Evolutionary conservation across 2,797 vertebrate species (phyloP), one percentile per base, ranked within the genome.

Genomic region (Lutjanus campechanus): DNA sequence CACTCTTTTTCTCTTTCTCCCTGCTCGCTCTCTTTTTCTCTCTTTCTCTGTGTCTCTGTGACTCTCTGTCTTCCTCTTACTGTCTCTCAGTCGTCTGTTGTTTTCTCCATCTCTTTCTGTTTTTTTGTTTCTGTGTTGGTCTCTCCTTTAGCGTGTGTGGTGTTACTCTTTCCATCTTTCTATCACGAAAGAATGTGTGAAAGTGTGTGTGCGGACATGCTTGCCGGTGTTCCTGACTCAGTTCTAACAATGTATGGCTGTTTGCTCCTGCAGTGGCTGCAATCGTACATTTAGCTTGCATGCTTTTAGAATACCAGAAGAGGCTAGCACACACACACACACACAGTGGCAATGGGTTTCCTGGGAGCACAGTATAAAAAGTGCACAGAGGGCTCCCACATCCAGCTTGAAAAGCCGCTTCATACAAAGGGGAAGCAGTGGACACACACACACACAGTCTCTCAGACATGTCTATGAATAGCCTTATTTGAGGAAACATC

Each of bases 301-400:
- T 66, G 77, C 82, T 80, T 83, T 85, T 70, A 73, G 76, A 82
- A 84, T 70, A 75, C 77, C 40, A 72, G 79, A 80, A 69, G 47
- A 83, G 67, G 56, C 70, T 36, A 55, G 11, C 25, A 25, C 55
- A 43, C 55, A n/a, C 43, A 66, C 22, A 58, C 11, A 55, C 41
- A 67, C n/a, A 69, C 22, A 54, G 51, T 20, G 72, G 67, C 2
- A 25, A 81, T 76, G 64, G 55, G 65, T 83, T 87, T 89, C 83
- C 84, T 83, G 82, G 81, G 85, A 86, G 46, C 54, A 41, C 63
- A 69, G 81, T 49, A 76, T 81, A 76, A 83, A 36, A 83, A 86
- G 77, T 75, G 68, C 85, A 89, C 85, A 84, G 84, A 91, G 83
- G 64, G 77, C 68, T 83, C 89, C 47, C 82, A 90, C 88, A 88